phyloP scores from a whole-genome alignment of 2,797 vertebrate genomes.

The Coilia nasus region DNA sequence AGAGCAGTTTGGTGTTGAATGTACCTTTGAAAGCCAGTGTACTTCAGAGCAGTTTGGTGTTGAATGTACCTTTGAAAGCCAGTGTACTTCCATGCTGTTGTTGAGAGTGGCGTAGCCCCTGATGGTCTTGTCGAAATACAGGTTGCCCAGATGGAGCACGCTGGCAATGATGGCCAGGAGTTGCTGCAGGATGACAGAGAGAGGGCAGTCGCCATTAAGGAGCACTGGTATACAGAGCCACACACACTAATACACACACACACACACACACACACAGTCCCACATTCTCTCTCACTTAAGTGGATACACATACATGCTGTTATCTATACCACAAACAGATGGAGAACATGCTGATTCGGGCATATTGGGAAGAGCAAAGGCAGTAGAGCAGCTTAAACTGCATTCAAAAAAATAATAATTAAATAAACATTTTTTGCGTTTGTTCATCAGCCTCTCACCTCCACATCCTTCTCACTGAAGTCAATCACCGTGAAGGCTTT shows the following conservation, averaged over 20 bases:
- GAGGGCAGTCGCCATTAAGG: not conserved
- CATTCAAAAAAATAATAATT: not conserved
- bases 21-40: slow-evolving; percentile 32
- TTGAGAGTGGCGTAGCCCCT: slow-evolving; percentile 82
- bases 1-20: slow-evolving; percentile 68
- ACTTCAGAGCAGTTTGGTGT: not conserved
- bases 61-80: slow-evolving; percentile 87
- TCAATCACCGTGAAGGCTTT: slow-evolving; percentile 89
- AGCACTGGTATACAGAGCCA: not conserved
- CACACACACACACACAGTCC: not conserved
- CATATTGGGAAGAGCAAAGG: not conserved
- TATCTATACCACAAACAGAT: not conserved
- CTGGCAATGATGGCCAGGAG: slow-evolving; percentile 88
- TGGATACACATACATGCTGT: not conserved
- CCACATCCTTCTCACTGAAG: slow-evolving; percentile 80
- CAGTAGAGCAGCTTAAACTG: not conserved
- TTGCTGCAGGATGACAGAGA: not conserved
- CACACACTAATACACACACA: not conserved
- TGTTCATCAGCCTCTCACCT: slow-evolving; percentile 72
- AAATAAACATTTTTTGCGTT: too few relatives aligned
- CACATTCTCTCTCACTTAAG: too few relatives aligned
- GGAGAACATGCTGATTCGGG: not conserved
- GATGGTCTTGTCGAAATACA: slow-evolving; percentile 80
- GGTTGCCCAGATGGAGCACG: slow-evolving; percentile 91
- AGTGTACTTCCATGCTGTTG: slow-evolving; percentile 81